A percentile compares a stretch with the other conserved stretches of the same genome.
Evolutionary conservation across 2,888 invertebrate genomes (phyloP).

Genomic region (Hypselothyrea guttata): DNA sequence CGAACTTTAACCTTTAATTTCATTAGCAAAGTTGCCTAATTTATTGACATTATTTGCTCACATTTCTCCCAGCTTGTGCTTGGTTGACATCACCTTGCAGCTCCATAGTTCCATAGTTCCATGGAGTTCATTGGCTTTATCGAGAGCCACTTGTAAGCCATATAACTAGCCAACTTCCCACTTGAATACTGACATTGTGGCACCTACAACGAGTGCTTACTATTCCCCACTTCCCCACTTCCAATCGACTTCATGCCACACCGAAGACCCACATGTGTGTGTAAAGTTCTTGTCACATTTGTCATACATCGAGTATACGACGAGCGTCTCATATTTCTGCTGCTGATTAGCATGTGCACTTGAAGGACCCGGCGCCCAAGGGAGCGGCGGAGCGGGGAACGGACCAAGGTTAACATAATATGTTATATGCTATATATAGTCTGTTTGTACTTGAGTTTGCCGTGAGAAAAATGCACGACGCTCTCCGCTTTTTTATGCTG

Average conservation of each 20-base stretch:
- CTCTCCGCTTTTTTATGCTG: constrained; percentile 17
- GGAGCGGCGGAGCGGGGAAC: constrained; percentile 12
- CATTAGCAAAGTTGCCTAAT: background rate
- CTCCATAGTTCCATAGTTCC: too few species aligned
- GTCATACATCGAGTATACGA: constrained; percentile 38
- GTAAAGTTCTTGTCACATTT: constrained; percentile 44
- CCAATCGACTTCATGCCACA: constrained; percentile 13
- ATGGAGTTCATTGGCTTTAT: constrained; percentile 33
- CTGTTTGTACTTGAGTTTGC: constrained; percentile 25
- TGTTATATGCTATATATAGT: background rate
- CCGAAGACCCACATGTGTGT: constrained; percentile 67
- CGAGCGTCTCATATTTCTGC: constrained; percentile 59
- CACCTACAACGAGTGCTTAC: constrained; percentile 12
- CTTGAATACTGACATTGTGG: constrained; percentile 29
- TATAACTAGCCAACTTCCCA: constrained; percentile 27
- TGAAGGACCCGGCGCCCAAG: constrained; percentile 49
- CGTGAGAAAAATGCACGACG: constrained; percentile 54
- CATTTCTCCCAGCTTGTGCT: too few species aligned
- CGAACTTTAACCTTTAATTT: too few species aligned
- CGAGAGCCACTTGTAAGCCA: constrained; percentile 25
- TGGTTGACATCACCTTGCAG: too few species aligned
- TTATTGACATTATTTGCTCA: background rate
- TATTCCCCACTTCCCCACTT: too few species aligned
- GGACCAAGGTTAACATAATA: constrained; percentile 23
- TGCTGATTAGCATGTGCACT: constrained; percentile 64